phyloP scores from a whole-genome alignment of 2,797 vertebrate species.

The Molothrus ater region DNA sequence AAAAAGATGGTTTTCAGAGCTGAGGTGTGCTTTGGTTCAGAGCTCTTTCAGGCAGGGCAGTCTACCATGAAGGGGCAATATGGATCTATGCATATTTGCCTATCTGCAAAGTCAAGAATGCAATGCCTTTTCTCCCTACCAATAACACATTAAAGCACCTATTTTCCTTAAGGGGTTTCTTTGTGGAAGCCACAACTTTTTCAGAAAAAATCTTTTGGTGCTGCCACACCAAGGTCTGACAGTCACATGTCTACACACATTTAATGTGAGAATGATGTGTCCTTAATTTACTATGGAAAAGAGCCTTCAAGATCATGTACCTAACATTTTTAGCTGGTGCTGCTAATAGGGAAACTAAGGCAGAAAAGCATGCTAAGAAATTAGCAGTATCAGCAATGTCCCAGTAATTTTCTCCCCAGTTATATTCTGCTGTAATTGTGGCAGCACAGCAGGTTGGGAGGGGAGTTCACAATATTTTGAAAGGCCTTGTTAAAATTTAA shows the following conservation, averaged over 20 bases:
- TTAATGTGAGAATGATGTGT: neutral
- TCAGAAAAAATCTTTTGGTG: neutral
- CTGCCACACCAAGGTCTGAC: neutral
- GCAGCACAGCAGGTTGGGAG: neutral
- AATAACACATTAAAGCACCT: neutral
- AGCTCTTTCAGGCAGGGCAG: neutral
- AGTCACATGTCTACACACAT: rapidly evolving
- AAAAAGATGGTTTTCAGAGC: neutral
- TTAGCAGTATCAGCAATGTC: neutral
- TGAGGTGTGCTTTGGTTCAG: neutral
- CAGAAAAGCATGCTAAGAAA: neutral
- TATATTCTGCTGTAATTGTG: neutral
- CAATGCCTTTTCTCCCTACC: neutral
- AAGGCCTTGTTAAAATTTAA: conserved; percentile 24
- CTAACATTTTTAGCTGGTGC: neutral
- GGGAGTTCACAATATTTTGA: conserved; percentile 10
- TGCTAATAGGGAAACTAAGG: neutral
- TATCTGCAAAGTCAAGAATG: neutral
- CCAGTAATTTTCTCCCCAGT: neutral
- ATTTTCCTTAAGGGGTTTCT: neutral
- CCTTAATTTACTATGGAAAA: neutral
- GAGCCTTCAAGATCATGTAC: neutral
- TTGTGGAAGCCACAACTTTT: neutral
- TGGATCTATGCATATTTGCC: neutral
- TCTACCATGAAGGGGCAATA: rapidly evolving